These are phyloP conservation scores for Punctoribates punctum DNA, from an alignment of 2,888 invertebrate species.

Conservation along the genomic window DNA sequence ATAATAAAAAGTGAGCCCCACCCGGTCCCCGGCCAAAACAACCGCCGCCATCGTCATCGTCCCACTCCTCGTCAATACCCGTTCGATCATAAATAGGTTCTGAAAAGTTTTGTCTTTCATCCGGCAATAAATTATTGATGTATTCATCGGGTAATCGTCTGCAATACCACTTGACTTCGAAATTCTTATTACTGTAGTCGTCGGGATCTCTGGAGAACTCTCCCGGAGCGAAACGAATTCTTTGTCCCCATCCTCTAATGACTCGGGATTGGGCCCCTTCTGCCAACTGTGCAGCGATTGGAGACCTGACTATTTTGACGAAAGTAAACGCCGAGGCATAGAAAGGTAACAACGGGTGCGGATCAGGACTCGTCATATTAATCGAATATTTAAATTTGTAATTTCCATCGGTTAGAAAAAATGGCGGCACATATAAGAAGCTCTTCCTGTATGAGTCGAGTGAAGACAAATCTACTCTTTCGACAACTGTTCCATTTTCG, in stretches of 20 bases:
- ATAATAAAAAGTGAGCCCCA: constrained; percentile 34
- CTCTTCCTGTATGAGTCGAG: constrained; percentile 49
- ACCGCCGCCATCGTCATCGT: constrained; percentile 48
- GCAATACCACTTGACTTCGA: constrained; percentile 50
- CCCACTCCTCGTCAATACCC: constrained; percentile 43
- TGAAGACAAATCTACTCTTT: constrained; percentile 48
- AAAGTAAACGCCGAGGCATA: constrained; percentile 49
- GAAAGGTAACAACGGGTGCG: constrained; percentile 45
- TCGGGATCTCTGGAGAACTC: constrained; percentile 54
- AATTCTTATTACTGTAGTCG: constrained; percentile 49
- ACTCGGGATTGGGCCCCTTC: constrained; percentile 50
- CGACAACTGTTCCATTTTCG: constrained; percentile 45
- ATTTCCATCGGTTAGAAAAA: constrained; percentile 51
- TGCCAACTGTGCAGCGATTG: constrained; percentile 52
- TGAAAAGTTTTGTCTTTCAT: constrained; percentile 46
- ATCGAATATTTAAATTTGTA: constrained; percentile 52
- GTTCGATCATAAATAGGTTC: constrained; percentile 42
- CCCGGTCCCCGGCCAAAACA: constrained; percentile 50
- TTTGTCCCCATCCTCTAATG: constrained; percentile 50
- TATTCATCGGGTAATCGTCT: constrained; percentile 49
- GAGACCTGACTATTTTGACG: constrained; percentile 51
- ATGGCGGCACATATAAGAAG: constrained; percentile 50
- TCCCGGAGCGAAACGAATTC: constrained; percentile 51
- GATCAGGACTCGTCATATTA: constrained; percentile 49
- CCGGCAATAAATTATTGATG: constrained; percentile 46